Base-by-base conservation (phyloP, 2,888 invertebrate genomes). In the Drosophila sordidula region DNA sequence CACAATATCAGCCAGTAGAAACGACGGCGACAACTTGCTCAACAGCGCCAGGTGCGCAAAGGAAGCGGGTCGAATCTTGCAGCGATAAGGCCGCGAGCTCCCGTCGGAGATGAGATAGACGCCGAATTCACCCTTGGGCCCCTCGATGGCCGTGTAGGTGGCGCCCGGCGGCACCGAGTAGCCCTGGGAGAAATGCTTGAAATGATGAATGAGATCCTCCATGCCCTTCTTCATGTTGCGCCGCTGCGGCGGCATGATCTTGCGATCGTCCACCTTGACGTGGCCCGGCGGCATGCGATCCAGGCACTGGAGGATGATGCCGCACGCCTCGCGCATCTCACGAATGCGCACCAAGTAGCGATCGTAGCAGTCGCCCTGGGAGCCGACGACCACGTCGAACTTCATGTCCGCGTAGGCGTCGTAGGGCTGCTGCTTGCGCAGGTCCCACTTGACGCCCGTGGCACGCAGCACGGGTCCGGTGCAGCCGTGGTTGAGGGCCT, bases 181-280 rank as follows among this genome's bases (percentile, higher is more conserved):
- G 0, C 97, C 98, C 91, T 96, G 95, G 1, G 95, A 94, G 90
- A 95, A 98, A 66, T 96, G 93, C 91, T 98, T 98, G 91, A 98
- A 97, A 90, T 98, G 97, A 91, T 98, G 97, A 85, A 98, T 98
- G 45, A 97, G 92, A 0, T 96, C 94, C 91, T 98, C 97, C 97
- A 97, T 98, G 6, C 94, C 94, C 4, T 94, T 95, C 93, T 98
- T 98, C 97, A 98, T 98, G 92, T 96, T 96, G 3, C 92, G 92
- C 72, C 97, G 93, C 38, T 92, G 94, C 2, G 98, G 97, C 4
- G 97, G 94, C 12, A 93, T 91, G 36, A 97, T 92, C 93, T 98
- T 98, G 50, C 95, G 93, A 92, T 98, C 97, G 88, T 98, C 97
- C 0, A 95, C 94, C 91, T 94, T 95, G 39, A 96, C 93, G 90